These are phyloP conservation scores for Microhierax caerulescens DNA, from an alignment of 2,797 vertebrate genomes.

Conservation along the genomic window DNA sequence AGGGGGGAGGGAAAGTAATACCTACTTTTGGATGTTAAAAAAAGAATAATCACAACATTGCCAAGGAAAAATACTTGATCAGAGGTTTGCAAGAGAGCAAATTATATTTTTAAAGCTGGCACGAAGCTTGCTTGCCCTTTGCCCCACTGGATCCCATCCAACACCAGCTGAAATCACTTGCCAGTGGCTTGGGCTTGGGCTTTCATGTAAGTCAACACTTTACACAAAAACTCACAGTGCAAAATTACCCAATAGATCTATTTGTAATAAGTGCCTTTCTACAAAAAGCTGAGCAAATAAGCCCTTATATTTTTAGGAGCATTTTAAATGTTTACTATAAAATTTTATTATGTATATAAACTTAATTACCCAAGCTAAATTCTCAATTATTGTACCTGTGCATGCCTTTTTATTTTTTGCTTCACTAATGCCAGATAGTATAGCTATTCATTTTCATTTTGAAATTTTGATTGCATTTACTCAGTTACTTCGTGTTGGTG, in stretches of 20 bases:
- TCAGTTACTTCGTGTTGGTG: neutral
- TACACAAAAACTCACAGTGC: neutral
- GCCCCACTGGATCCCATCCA: neutral
- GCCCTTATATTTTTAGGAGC: neutral
- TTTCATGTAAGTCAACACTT: neutral
- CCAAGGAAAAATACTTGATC: neutral
- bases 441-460: neutral
- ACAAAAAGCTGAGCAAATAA: neutral
- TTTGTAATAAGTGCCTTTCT: neutral
- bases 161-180: neutral
- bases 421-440: neutral
- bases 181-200: neutral
- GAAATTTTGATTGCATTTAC: neutral
- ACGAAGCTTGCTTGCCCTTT: neutral
- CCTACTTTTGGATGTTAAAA: neutral
- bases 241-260: neutral
- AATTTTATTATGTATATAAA: conserved; percentile 38
- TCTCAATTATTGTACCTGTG: neutral
- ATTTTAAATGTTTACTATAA: conserved; percentile 34
- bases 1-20: neutral
- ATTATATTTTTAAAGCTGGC: neutral
- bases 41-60: neutral
- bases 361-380: conserved; percentile 32
- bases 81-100: neutral
- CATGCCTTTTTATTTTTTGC: neutral